A percentile compares a stretch with the other conserved stretches of the same genome.
phyloP scores from a whole-genome alignment of 2,888 invertebrate species.

The Prionchulus punctatus region DNA sequence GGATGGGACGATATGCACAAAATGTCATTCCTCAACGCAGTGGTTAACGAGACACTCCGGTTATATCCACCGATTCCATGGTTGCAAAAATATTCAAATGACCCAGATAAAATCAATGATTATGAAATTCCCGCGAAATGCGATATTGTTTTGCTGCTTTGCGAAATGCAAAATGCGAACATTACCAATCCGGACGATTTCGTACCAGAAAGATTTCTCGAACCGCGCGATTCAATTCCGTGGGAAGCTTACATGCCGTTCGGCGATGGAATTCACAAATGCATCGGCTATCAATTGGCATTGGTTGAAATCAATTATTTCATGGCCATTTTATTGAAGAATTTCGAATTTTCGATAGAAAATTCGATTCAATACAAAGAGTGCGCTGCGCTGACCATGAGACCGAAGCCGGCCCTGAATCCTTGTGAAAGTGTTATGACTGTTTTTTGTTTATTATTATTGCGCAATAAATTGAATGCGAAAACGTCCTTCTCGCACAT shows the following conservation, averaged over 20 bases:
- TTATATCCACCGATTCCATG: neutral
- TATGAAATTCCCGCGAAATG: neutral
- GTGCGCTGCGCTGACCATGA: too few relatives aligned
- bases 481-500: too few relatives aligned
- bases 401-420: too few relatives aligned
- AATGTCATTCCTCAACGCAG: neutral
- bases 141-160: neutral
- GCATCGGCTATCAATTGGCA: too few relatives aligned
- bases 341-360: too few relatives aligned
- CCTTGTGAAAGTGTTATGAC: too few relatives aligned
- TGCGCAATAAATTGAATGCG: too few relatives aligned
- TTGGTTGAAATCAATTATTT: too few relatives aligned
- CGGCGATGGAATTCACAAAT: too few relatives aligned
- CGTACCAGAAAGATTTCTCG: neutral
- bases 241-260: conserved; percentile 3
- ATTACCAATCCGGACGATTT: neutral
- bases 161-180: neutral
- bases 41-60: neutral
- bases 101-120: neutral
- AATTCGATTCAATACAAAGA: too few relatives aligned
- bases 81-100: neutral
- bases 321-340: too few relatives aligned
- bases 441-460: too few relatives aligned
- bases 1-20: neutral
- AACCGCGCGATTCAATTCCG: neutral